Evolutionary conservation across 2,113 vertebrate species (phyloP), one percentile per base, ranked within the genome.

Genomic region (Ammodytes marinus): DNA sequence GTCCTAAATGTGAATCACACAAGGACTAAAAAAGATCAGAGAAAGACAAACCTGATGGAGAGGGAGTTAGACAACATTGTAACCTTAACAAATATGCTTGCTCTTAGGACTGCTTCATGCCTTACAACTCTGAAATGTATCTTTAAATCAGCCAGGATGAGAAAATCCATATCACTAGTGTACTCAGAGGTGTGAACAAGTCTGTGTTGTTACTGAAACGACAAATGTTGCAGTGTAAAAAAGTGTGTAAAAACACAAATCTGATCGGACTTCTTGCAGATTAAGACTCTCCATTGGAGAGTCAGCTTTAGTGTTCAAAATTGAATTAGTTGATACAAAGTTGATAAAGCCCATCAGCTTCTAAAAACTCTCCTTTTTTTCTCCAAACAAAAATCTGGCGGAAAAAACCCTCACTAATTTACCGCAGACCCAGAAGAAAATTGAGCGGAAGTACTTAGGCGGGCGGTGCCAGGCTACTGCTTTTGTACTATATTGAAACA

Each of bases 51-150:
- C 35, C 49, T 19, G 45, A 50, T 1, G 42, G 52, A 69, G 68
- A 87, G 15, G 10, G 19, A 57, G 64, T 12, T 2, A 12, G 61
- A 52, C 39, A 66, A 58, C 66, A 43, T 53, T 58, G 53, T 52
- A 79, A 46, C 55, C 64, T 69, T 78, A 53, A 88, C 59, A 74
- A 63, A 83, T 69, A 68, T 64, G 50, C 47, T 58, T 35, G 19
- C 52, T 69, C 8, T 72, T 11, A 57, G 47, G 12, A 75, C 49
- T 45, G 42, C 14, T 37, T 57, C 58, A 47, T 72, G 61, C 37
- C 39, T 55, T 49, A 65, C 27, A 8, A 10, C 49, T 61, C 55
- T 50, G 53, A 75, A 70, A 74, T 37, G 60, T 55, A 49, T 65
- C 42, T 55, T 8, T 47, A 58, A 81, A 60, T 70, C 53, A 57